A percentile compares a stretch with the other conserved stretches of the same genome.
These are phyloP conservation scores for Drosophila anomelani DNA, from an alignment of 2,888 invertebrate genomes.

Conservation along the genomic window DNA sequence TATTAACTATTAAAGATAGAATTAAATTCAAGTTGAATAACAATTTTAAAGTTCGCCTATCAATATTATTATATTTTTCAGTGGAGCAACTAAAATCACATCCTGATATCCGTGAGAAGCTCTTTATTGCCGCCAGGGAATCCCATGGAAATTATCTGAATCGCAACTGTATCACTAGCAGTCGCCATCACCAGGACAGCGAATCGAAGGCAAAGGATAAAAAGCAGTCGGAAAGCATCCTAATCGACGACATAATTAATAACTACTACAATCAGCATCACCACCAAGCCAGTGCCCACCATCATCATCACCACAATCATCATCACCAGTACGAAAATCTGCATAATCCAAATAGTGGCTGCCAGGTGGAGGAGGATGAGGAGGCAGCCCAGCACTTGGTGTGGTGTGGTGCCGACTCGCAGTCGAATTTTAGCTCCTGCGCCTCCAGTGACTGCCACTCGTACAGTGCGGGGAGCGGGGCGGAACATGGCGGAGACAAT, in stretches of 20 bases:
- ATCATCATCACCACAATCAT: constrained; percentile 39
- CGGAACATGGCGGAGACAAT: constrained; percentile 22
- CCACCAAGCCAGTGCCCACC: constrained; percentile 49
- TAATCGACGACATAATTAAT: constrained; percentile 80
- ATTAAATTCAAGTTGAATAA: background rate
- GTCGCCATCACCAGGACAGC: constrained; percentile 10
- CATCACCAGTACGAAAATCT: constrained; percentile 57
- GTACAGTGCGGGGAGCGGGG: constrained; percentile 54
- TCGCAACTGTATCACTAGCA: constrained; percentile 74
- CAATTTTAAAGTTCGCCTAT: background rate
- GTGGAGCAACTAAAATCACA: constrained; percentile 91
- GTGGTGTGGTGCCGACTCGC: constrained; percentile 86
- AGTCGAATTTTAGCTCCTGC: constrained; percentile 88
- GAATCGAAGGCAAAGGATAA: constrained; percentile 44
- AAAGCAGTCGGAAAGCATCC: constrained; percentile 72
- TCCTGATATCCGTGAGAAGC: constrained; percentile 88
- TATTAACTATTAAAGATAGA: background rate
- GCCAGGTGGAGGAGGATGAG: constrained; percentile 62
- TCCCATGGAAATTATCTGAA: constrained; percentile 85
- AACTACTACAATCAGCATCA: constrained; percentile 78
- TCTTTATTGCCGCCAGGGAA: constrained; percentile 88
- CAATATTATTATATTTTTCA: constrained; percentile 72
- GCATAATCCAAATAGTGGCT: constrained; percentile 63
- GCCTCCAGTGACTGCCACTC: constrained; percentile 85
- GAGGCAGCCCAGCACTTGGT: constrained; percentile 87